Evolutionary conservation across 2,888 invertebrate genomes (phyloP), one percentile per base, ranked within the genome.

Genomic region (Psococerastis gibbosa): DNA sequence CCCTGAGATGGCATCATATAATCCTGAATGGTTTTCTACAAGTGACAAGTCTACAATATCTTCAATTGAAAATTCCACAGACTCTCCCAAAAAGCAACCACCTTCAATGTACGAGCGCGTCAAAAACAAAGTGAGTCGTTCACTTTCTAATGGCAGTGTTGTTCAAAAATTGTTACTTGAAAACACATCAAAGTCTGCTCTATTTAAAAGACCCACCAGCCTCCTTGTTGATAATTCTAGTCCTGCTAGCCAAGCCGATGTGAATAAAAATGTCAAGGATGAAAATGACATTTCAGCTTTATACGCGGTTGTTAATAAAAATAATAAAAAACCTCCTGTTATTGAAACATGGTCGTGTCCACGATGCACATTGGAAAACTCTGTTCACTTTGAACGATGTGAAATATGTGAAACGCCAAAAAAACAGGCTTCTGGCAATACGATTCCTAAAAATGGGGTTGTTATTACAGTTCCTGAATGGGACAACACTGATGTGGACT

Each of bases 331-430:
- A 55, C 62, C 62, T 48, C 60, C 60, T 23, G 46, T 63, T 32
- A 61, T 61, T 52, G 60, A 62, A 13, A 59, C 59, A 15, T 65
- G 65, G 65, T 57, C 60, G 38, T 65, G 65, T 47, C 60, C 60
- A 48, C 55, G 56, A 53, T 84, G 84, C 57, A 84, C 84, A 1
- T 61, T 83, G 27, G 71, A 79, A 51, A 84, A 84, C 61, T 67
- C 72, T 43, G 69, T 70, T 0, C 68, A 70, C 22, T 65, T 70
- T 47, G 69, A 71, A 4, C 68, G 75, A 47, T 84, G 84, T 58
- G 78, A 78, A 53, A 78, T 80, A 1, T 84, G 84, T 54, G 70
- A 80, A 52, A 71, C 78, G 1, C 81, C 81, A 0, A 64, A 72
- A 50, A 65, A 49, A 49, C 52, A 15, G 52, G 51, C 46, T 49